phyloP scores from a whole-genome alignment of 2,113 vertebrate genomes.

The Zapornia atra region DNA sequence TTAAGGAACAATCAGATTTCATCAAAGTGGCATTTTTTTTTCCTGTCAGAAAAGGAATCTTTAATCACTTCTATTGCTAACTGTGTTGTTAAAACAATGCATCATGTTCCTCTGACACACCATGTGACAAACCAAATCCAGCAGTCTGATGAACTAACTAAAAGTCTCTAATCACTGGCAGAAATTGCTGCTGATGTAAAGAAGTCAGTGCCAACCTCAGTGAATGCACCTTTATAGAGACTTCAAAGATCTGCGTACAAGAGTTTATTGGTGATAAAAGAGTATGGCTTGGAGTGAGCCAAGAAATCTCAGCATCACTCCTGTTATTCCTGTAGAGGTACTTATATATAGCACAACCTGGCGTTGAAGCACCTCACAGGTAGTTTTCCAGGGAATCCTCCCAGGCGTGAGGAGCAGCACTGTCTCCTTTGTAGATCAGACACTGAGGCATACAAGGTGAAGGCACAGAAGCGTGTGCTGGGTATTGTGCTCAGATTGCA shows the following conservation, averaged over 20 bases:
- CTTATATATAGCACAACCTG: neutral
- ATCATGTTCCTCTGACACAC: neutral
- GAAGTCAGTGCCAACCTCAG: neutral
- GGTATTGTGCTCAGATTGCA: neutral
- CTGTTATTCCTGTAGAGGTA: neutral
- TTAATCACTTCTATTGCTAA: neutral
- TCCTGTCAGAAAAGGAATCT: neutral
- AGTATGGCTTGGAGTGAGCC: neutral
- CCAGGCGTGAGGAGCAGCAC: neutral
- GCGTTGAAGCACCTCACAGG: neutral
- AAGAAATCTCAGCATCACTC: neutral
- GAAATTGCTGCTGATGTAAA: slow-evolving; percentile 12
- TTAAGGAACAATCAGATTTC: slow-evolving; percentile 8
- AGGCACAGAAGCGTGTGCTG: neutral
- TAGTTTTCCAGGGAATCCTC: neutral
- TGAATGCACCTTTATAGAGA: neutral
- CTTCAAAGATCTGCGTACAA: neutral
- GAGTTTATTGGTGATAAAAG: neutral
- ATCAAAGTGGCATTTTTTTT: neutral
- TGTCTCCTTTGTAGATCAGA: neutral
- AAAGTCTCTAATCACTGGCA: neutral
- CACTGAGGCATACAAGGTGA: neutral
- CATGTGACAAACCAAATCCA: neutral
- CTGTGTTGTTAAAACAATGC: neutral
- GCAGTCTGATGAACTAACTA: neutral